Evolutionary conservation across 2,888 invertebrate species (phyloP).

Genomic region (Rhagium mordax): DNA sequence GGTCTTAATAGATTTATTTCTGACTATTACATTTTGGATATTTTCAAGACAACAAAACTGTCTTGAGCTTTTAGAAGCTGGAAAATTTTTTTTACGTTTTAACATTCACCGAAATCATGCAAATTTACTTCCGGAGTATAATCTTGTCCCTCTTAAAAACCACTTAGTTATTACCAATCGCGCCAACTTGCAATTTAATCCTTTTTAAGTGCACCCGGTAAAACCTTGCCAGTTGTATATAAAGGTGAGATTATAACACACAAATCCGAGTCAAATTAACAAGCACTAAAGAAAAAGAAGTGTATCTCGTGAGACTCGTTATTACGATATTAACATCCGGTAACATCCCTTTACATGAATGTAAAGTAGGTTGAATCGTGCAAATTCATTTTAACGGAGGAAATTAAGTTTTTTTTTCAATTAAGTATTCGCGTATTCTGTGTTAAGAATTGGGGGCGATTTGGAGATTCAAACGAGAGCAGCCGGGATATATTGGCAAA

Average conservation of each 20-base stretch:
- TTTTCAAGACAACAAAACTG: too few species aligned
- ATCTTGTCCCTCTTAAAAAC: too few species aligned
- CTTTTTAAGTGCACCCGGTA: too few species aligned
- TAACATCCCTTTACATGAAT: conserved; percentile 5
- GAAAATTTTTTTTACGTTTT: too few species aligned
- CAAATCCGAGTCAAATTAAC: background rate
- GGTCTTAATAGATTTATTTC: too few species aligned
- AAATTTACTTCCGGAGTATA: too few species aligned
- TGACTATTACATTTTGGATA: too few species aligned
- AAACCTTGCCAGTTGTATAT: background rate
- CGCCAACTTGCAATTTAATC: too few species aligned
- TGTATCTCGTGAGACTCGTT: conserved; percentile 12
- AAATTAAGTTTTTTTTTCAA: background rate
- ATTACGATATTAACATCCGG: conserved; percentile 16
- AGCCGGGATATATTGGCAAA: too few species aligned
- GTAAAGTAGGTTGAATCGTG: background rate
- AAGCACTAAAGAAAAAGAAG: conserved; percentile 13
- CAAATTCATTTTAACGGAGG: background rate
- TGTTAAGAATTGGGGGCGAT: background rate
- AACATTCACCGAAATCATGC: too few species aligned
- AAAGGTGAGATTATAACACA: background rate
- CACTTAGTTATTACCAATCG: too few species aligned
- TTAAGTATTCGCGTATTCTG: background rate
- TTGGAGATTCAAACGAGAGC: background rate
- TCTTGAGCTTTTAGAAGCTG: too few species aligned